These are phyloP conservation scores for Stomatorhinus ivindoensis DNA, from an alignment of 2,113 vertebrate species.

Conservation along the genomic window DNA sequence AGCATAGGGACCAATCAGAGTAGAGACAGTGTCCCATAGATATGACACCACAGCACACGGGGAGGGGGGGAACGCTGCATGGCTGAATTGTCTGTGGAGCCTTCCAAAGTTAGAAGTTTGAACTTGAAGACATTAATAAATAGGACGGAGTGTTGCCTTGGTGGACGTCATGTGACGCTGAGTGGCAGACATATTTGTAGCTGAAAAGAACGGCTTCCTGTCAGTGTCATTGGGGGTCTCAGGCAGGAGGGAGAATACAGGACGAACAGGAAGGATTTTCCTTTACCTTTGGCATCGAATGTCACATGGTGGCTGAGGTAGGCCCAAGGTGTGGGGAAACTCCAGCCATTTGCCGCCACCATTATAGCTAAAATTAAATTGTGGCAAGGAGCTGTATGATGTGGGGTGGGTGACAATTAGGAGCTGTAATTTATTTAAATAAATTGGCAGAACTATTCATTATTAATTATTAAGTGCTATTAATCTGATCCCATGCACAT, in stretches of 20 bases:
- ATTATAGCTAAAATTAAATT: background rate
- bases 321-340: background rate
- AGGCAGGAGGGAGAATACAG: background rate
- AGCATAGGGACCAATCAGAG: slow-evolving; percentile 36
- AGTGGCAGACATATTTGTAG: background rate
- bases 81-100: background rate
- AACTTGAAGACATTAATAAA: background rate
- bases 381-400: background rate
- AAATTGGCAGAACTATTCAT: slow-evolving; percentile 53
- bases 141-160: background rate
- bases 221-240: background rate
- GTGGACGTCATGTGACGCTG: background rate
- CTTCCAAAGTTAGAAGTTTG: background rate
- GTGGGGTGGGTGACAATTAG: slow-evolving; percentile 4
- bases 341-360: background rate
- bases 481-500: slow-evolving; percentile 40
- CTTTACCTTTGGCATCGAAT: background rate
- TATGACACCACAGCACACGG: background rate
- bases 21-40: slow-evolving; percentile 33
- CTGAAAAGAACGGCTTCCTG: background rate
- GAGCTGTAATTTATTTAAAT: slow-evolving; percentile 42
- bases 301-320: background rate
- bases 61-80: background rate
- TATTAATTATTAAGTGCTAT: slow-evolving; percentile 50
- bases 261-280: background rate